Evolutionary conservation across 2,797 vertebrate species (phyloP).

Genomic region (Trachurus trachurus): DNA sequence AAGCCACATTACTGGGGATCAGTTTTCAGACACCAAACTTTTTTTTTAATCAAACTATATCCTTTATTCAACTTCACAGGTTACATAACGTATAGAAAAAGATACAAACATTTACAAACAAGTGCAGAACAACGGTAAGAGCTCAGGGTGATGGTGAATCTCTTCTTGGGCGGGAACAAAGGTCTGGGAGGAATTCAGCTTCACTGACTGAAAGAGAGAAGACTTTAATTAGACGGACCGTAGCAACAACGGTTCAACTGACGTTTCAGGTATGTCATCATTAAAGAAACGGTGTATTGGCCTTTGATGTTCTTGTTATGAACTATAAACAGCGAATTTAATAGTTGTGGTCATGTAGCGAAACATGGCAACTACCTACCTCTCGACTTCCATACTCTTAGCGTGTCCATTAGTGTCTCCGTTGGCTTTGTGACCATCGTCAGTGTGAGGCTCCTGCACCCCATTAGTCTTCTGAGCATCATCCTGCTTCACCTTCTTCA

Average conservation of each 20-base stretch:
- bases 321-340: neutral
- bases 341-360: neutral
- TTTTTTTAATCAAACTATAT: conserved; percentile 73
- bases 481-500: conserved; percentile 78
- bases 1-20: neutral
- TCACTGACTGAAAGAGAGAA: conserved; percentile 49
- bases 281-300: neutral
- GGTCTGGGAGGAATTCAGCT: neutral
- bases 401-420: conserved; percentile 16
- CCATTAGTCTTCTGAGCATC: neutral
- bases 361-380: conserved; percentile 24
- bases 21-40: neutral
- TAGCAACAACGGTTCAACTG: too few relatives aligned
- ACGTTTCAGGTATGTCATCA: neutral
- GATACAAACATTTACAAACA: conserved; percentile 63
- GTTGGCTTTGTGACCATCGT: conserved; percentile 14
- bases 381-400: conserved; percentile 40
- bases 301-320: neutral
- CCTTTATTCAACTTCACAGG: conserved; percentile 90
- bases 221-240: neutral
- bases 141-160: neutral
- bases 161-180: neutral
- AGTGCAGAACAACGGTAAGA: conserved; percentile 6
- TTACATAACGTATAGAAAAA: conserved; percentile 39
- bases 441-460: neutral